phyloP scores from a whole-genome alignment of 2,888 invertebrate species.

The Tanaodytes sp. region DNA sequence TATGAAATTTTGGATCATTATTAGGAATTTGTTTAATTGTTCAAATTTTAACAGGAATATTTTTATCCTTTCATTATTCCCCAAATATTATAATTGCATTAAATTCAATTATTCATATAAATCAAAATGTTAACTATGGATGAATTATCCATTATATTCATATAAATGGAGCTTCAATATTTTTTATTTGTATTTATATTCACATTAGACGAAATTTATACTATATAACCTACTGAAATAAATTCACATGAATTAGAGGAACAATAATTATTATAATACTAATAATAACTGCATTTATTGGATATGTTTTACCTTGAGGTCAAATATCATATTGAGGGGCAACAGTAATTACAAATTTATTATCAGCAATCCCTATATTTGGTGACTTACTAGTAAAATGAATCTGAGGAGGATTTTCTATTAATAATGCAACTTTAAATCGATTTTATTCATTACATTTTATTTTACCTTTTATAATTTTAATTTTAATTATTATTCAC shows the following conservation, averaged over 20 bases:
- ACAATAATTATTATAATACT: slow-evolving; percentile 79
- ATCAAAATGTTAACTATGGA: slow-evolving; percentile 81
- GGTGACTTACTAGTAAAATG: slow-evolving; percentile 79
- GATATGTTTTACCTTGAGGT: slow-evolving; percentile 85
- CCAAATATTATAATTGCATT: slow-evolving; percentile 79
- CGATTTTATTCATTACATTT: slow-evolving; percentile 86
- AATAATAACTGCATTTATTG: slow-evolving; percentile 84
- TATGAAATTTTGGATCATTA: slow-evolving; percentile 82
- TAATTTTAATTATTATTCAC: slow-evolving; percentile 78
- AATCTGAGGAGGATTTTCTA: slow-evolving; percentile 84
- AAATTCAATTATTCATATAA: slow-evolving; percentile 80
- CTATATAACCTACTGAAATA: slow-evolving; percentile 76
- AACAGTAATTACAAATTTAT: slow-evolving; percentile 84
- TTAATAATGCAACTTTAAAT: slow-evolving; percentile 83
- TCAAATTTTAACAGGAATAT: slow-evolving; percentile 81
- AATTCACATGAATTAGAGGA: slow-evolving; percentile 78
- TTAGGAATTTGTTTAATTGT: slow-evolving; percentile 78
- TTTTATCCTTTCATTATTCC: slow-evolving; percentile 81
- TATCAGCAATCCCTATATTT: slow-evolving; percentile 83
- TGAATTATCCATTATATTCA: slow-evolving; percentile 80
- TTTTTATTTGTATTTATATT: slow-evolving; percentile 81
- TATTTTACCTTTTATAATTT: slow-evolving; percentile 80
- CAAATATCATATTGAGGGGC: slow-evolving; percentile 89
- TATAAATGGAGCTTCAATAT: slow-evolving; percentile 82
- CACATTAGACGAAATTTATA: slow-evolving; percentile 81